Evolutionary conservation across 2,888 invertebrate genomes (phyloP), one percentile per base, ranked within the genome.

Genomic region (Suillia variegata): DNA sequence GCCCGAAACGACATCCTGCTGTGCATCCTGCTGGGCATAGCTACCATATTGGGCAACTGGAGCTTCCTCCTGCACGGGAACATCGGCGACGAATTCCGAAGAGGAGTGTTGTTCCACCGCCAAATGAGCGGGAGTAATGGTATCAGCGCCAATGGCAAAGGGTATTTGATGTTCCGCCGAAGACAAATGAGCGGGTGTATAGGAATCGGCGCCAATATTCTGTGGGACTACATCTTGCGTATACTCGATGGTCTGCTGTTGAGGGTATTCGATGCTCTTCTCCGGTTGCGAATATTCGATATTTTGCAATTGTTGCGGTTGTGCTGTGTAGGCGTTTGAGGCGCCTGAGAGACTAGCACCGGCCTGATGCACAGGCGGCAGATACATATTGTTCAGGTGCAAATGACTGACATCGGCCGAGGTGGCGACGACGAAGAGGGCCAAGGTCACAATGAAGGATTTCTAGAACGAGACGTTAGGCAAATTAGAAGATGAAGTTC

Each of bases 331-430:
- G 20, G 45, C 17, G 17, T 5, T 4, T 6, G 12, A 5, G 20
- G 45, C 17, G 17, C 5, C 5, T 6, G 12, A 5, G 8, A 17
- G 13, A 24, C 22, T 8, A 15, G 8, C 4, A 21, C 22, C 21
- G 20, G 26, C 20, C 8, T 3, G 45, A 3, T 53, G 48, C 21
- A 54, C 22, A 20, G 63, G 61, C 26, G 66, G 67, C 66, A 70
- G 59, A 52, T 73, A 65, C 66, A 65, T 54, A 58, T 65, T 64
- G 15, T 66, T 69, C 18, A 77, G 67, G 42, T 73, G 74, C 48
- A 48, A 20, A 24, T 69, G 67, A 31, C 71, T 73, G 21, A 77
- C 77, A 66, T 77, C 77, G 48, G 74, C 78, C 15, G 65, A 59
- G 15, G 61, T 75, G 6, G 61, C 33, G 54, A 68, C 68, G 54